Base-by-base conservation (phyloP, 2,113 vertebrate species). In the Rhynchopsitta pachyrhyncha region DNA sequence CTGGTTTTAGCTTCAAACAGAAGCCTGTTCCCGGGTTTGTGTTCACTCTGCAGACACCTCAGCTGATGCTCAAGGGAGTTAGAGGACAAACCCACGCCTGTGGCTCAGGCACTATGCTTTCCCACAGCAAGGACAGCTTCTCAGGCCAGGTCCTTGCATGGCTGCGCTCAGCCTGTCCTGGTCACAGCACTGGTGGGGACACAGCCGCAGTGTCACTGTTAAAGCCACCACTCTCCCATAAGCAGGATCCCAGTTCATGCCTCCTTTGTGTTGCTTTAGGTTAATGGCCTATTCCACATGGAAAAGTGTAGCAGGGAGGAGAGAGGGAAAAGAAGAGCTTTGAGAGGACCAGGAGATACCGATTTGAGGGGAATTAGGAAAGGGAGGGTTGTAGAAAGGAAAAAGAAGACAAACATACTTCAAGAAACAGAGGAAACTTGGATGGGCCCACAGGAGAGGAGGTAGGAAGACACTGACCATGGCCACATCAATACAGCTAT, bases 1-100 rank as follows among this genome's bases (percentile, higher is more conserved):
- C 82, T 83, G 71, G 23, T n/a, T 81, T 82, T 46, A 73, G 52
- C 17, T 12, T 52, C 35, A 44, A 84, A 44, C 25, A 90, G 74
- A 67, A 78, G 55, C 55, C 39, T 16, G 3, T 52, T 59, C 57
- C 46, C 25, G 39, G 52, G 49, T 59, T 82, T 42, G 53, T 66
- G 60, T 11, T 62, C 1, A 2, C 47, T 60, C 57, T 76, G 28
- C 63, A 76, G 86, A 37, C 17, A 17, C 28, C 14, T 66, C 37
- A 16, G 71, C 39, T 41, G 41, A 29, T 0, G 6, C 35, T 53
- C 0, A 0, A 25, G 29, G 3, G 31, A 44, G 13, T 2, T 15
- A 17, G 47, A 71, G 53, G 12, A 14, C 69, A 77, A 50, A 46
- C 3, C 7, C 28, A 6, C 0, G 1, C 11, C 28, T 1, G 1